Percentiles rank a stretch among this genome's conserved stretches.
Evolutionary conservation across 2,113 vertebrate genomes (phyloP).

Genomic region (Sinocyclocheilus anophthalmus): DNA sequence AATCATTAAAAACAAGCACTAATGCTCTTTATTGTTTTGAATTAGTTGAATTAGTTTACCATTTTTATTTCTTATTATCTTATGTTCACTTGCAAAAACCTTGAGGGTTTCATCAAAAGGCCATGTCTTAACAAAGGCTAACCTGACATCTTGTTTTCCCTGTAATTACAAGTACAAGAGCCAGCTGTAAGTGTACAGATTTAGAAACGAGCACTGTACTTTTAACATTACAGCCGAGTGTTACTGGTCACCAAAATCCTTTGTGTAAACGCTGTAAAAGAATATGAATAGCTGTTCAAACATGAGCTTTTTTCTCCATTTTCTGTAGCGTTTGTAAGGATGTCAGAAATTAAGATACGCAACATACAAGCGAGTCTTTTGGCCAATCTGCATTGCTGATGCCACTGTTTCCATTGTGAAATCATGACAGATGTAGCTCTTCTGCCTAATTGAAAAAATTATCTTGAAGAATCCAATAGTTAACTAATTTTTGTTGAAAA

Average conservation of each 20-base stretch:
- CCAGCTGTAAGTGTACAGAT: conserved; percentile 43
- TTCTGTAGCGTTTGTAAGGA: background rate
- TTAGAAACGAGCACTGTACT: conserved; percentile 36
- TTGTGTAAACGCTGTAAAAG: conserved; percentile 46
- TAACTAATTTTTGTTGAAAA: conserved; percentile 59
- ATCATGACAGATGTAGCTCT: background rate
- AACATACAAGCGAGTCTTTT: background rate
- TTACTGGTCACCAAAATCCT: conserved; percentile 66
- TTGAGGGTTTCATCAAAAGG: background rate
- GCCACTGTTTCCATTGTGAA: conserved; percentile 22
- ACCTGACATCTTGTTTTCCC: conserved; percentile 25
- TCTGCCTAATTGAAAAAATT: conserved; percentile 37
- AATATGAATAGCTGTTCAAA: conserved; percentile 23
- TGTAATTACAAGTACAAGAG: conserved; percentile 10
- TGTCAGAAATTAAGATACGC: background rate
- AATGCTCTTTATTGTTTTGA: conserved; percentile 5
- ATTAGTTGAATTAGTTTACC: background rate
- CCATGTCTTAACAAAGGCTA: background rate
- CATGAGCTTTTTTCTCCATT: background rate
- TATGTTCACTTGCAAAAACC: background rate
- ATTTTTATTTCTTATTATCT: background rate
- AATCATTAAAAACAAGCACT: conserved; percentile 29
- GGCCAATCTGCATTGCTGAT: conserved; percentile 30
- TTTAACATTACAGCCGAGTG: conserved; percentile 57
- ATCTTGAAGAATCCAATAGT: conserved; percentile 49